Percentiles rank a stretch among this genome's conserved stretches.
These are phyloP conservation scores for Holocentrus rufus DNA, from an alignment of 2,797 vertebrate genomes.

Conservation along the genomic window DNA sequence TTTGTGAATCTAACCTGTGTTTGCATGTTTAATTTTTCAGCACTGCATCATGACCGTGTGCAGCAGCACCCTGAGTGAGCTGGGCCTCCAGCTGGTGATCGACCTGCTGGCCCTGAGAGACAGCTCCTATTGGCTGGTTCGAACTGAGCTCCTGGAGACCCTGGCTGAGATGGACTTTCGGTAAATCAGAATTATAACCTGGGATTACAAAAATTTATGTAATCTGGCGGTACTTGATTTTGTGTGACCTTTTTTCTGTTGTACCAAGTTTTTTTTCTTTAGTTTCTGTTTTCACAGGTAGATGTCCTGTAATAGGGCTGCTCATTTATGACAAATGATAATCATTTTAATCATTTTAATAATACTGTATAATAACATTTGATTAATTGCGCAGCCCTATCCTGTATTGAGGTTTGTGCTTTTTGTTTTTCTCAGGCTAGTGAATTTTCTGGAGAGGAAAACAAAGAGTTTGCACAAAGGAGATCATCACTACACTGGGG, in stretches of 20 bases:
- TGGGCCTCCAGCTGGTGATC: slow-evolving; percentile 91
- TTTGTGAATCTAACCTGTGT: slow-evolving; percentile 21
- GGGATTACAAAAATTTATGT: neutral
- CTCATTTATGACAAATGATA: too few relatives aligned
- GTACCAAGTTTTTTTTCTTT: too few relatives aligned
- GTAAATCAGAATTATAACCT: slow-evolving; percentile 69
- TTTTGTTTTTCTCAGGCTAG: slow-evolving; percentile 79
- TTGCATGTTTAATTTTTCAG: slow-evolving; percentile 52
- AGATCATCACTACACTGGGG: slow-evolving; percentile 93
- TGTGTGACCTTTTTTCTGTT: neutral
- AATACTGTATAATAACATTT: too few relatives aligned
- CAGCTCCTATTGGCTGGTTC: slow-evolving; percentile 95
- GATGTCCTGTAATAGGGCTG: too few relatives aligned
- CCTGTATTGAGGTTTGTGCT: neutral
- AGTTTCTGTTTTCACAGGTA: too few relatives aligned
- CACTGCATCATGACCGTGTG: slow-evolving; percentile 89
- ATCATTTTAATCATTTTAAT: too few relatives aligned
- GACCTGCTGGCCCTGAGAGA: slow-evolving; percentile 89
- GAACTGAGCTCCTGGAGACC: slow-evolving; percentile 95
- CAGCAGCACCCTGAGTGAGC: slow-evolving; percentile 89
- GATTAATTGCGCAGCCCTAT: too few relatives aligned
- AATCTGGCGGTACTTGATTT: too few relatives aligned
- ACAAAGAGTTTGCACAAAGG: slow-evolving; percentile 90
- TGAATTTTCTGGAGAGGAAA: slow-evolving; percentile 91
- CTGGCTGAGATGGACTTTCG: slow-evolving; percentile 95